phyloP scores from a whole-genome alignment of 2,888 invertebrate genomes.

The Xestoiulus laeticollis region DNA sequence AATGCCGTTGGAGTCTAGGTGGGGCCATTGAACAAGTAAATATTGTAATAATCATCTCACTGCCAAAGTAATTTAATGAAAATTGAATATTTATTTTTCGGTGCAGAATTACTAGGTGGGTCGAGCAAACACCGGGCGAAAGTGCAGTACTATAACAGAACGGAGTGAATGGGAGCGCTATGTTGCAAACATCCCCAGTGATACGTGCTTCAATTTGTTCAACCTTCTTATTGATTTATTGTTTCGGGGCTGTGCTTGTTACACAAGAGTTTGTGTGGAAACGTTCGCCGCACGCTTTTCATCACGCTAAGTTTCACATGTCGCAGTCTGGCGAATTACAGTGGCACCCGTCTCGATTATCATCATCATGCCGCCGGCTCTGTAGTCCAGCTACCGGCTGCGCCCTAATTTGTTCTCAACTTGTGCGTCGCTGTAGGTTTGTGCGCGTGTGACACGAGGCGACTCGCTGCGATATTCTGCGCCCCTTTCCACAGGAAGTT shows the following conservation, averaged over 20 bases:
- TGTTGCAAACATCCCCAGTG: background rate
- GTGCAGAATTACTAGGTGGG: background rate
- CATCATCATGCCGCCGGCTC: background rate
- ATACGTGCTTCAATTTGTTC: background rate
- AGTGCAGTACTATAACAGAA: constrained; percentile 23
- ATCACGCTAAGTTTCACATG: too few relatives aligned
- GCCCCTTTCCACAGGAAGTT: background rate
- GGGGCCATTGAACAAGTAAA: too few relatives aligned
- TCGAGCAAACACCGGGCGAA: background rate
- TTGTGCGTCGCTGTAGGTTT: background rate
- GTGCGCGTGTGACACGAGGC: background rate
- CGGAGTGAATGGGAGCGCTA: background rate
- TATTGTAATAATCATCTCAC: too few relatives aligned
- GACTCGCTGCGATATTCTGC: too few relatives aligned
- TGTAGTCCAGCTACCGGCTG: background rate
- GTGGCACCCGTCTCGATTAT: too few relatives aligned
- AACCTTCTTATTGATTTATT: background rate
- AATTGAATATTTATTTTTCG: background rate
- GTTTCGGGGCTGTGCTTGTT: background rate
- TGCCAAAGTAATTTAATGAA: too few relatives aligned
- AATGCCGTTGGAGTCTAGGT: too few relatives aligned
- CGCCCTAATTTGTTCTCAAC: background rate
- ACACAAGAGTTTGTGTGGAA: too few relatives aligned
- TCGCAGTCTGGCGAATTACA: too few relatives aligned
- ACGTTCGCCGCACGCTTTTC: too few relatives aligned